phyloP scores from a whole-genome alignment of 1,140 invertebrate genomes.

The Cephus cinctus region DNA sequence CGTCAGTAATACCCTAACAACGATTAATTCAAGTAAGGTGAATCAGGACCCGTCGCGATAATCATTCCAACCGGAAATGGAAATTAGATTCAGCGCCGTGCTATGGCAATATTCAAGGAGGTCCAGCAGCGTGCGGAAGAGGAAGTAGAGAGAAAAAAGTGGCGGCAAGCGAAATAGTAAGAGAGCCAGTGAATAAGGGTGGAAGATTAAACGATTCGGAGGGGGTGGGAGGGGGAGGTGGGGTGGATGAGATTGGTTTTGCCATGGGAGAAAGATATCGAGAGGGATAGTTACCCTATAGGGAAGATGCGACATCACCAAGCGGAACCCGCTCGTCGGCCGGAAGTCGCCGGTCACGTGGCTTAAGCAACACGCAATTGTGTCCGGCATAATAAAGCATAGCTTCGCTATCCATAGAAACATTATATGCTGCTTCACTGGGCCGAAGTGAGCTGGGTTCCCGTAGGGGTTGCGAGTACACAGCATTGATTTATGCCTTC shows the following conservation, averaged over 20 bases:
- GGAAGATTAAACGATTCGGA: conserved; percentile 21
- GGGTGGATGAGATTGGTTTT: no score
- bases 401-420: conserved; percentile 17
- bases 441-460: conserved; percentile 25
- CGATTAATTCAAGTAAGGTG: no score
- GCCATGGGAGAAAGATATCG: no score
- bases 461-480: conserved; percentile 28
- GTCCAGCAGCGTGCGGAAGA: no score
- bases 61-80: conserved; percentile 1
- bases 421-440: conserved; percentile 24
- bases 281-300: conserved; percentile 21
- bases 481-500: conserved; percentile 46
- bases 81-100: neutral
- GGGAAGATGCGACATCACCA: conserved; percentile 31
- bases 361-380: conserved; percentile 52
- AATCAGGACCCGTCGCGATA: no score
- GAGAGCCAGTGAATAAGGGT: neutral
- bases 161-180: no score
- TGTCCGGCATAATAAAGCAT: conserved; percentile 51
- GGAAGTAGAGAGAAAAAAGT: no score
- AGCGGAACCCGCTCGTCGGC: conserved; percentile 35
- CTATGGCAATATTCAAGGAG: no score
- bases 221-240: conserved; percentile 2
- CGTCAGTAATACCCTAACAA: no score
- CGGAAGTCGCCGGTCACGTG: conserved; percentile 50